phyloP scores from a whole-genome alignment of 1,140 invertebrate species.

The Pinna nobilis region DNA sequence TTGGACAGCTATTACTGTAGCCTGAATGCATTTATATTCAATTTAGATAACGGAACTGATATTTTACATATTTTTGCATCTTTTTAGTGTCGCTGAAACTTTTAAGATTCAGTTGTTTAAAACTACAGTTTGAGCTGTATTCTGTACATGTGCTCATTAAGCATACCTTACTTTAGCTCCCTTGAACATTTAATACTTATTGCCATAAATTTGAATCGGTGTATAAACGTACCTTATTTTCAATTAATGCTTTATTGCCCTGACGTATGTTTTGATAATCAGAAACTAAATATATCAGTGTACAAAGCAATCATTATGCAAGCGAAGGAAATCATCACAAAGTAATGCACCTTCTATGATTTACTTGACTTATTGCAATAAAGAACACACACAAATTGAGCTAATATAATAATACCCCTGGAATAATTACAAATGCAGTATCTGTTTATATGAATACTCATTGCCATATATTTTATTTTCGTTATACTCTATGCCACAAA shows the following conservation, averaged over 20 bases:
- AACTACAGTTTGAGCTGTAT: too few relatives aligned
- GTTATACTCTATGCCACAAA: not conserved
- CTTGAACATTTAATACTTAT: too few relatives aligned
- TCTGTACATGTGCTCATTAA: too few relatives aligned
- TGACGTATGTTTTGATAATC: too few relatives aligned
- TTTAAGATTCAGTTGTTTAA: too few relatives aligned
- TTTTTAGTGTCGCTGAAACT: not conserved
- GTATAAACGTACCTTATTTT: too few relatives aligned
- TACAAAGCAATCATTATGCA: not conserved
- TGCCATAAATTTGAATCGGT: too few relatives aligned
- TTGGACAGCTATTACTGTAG: not conserved
- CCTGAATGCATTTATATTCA: not conserved
- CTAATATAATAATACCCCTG: not conserved
- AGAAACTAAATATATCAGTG: not conserved
- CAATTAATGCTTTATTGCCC: too few relatives aligned
- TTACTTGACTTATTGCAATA: not conserved
- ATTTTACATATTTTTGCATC: not conserved
- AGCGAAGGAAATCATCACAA: not conserved
- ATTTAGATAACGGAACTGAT: not conserved
- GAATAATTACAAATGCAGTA: too few relatives aligned
- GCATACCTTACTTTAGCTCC: too few relatives aligned
- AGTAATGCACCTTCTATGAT: not conserved
- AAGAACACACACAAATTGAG: not conserved
- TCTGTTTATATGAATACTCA: too few relatives aligned
- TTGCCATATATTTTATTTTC: not conserved